Conservation (phyloP, 2,888 invertebrate genomes). For the Trichogramma evanescens region DNA sequence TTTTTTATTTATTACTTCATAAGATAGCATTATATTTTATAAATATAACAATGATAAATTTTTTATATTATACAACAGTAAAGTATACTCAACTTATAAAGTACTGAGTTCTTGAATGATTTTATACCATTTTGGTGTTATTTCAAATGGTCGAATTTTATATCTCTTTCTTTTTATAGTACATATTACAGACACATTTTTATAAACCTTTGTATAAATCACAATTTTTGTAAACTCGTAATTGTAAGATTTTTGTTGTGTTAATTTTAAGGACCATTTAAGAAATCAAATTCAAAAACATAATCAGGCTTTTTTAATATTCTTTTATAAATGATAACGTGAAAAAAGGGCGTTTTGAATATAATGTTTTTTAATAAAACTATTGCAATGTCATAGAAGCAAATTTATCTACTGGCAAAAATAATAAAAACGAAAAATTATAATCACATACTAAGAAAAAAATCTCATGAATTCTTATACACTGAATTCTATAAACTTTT, state of each 20-base stretch:
- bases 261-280: conserved; percentile 16
- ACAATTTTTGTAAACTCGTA: conserved; percentile 21
- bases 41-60: not conserved
- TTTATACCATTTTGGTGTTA: conserved; percentile 8
- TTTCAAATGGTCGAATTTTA: conserved; percentile 15
- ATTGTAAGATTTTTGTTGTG: conserved; percentile 19
- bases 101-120: too few species aligned
- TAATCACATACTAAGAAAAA: conserved; percentile 9
- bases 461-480: conserved; percentile 12
- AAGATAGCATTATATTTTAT: not conserved
- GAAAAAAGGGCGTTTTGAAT: conserved; percentile 15
- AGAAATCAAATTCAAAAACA: conserved; percentile 9
- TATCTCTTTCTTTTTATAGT: conserved; percentile 18
- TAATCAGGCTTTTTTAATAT: conserved; percentile 15
- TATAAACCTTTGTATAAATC: conserved; percentile 22
- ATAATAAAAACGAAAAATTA: conserved; percentile 14
- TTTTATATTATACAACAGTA: not conserved
- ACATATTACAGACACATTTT: conserved; percentile 12
- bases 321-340: conserved; percentile 14
- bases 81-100: too few species aligned
- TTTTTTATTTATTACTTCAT: not conserved
- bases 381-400: conserved; percentile 16
- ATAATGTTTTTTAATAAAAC: conserved; percentile 17
- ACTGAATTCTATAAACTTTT: conserved; percentile 18
- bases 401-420: conserved; percentile 1